Base-by-base conservation (phyloP, 2,797 vertebrate genomes). In the Percopsis omiscomaycus region DNA sequence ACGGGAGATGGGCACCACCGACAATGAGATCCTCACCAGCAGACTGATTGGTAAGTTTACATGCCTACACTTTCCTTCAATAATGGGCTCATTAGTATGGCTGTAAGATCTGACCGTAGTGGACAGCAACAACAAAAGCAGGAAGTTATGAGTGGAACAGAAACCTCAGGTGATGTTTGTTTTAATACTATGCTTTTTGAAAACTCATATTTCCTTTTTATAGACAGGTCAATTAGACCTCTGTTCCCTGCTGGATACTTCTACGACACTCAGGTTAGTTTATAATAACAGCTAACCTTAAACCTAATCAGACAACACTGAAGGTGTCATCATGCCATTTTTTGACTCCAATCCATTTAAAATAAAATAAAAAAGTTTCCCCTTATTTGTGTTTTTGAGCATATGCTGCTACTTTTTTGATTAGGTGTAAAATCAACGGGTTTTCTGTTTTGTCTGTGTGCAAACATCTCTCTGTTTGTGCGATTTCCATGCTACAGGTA, bases 181-280 rank as follows among this genome's bases (percentile, higher is more conserved):
- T 42, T 8, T 9, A 46, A 61, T 45, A 3, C 8, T 1, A 50
- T 9, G 37, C 44, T 2, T 29, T n/a, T 32, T 5, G 1, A 58
- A n/a, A 11, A 5, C 11, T 64, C 55, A 3, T 69, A 22, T 53
- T 4, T 48, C 2, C 73, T 30, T 63, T 60, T 13, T 79, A 83
- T 84, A 99, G 97, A 99, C 91, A 91, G 98, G 1, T 95, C 95
- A 0, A 93, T 99, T 80, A 91, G 98, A 71, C 98, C 97, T 0
- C 94, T 99, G 47, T 99, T 99, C 79, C 96, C 96, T 52, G 42
- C 89, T 60, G 97, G 98, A 49, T 99, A 99, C 89, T 99, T 95
- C 69, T 99, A 98, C 74, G 98, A 99, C 83, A 99, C 98, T 55
- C 98, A 99, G 93, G 98, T 98, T 66, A 78, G 88, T 78, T 74